These are phyloP conservation scores for Drosophila kurseongensis DNA, from an alignment of 1,140 invertebrate genomes.

Conservation along the genomic window DNA sequence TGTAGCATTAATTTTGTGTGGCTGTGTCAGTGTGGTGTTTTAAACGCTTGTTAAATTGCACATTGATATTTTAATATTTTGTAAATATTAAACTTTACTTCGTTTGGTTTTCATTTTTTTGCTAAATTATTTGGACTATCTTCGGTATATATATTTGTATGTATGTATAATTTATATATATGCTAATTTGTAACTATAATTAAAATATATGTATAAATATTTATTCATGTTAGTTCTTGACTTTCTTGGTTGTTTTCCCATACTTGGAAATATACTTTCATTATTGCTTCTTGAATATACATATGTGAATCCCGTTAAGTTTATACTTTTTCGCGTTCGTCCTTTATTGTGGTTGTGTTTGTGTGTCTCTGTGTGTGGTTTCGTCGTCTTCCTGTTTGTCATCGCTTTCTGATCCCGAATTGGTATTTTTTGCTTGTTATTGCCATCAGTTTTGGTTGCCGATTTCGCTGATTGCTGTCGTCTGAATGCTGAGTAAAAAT, in stretches of 20 bases:
- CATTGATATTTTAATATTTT: slow-evolving; percentile 82
- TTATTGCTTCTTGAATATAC: slow-evolving; percentile 78
- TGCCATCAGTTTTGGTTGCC: slow-evolving; percentile 54
- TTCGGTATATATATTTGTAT: slow-evolving; percentile 62
- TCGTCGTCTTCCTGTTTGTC: slow-evolving; percentile 17
- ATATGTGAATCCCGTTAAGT: slow-evolving; percentile 59
- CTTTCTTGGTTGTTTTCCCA: slow-evolving; percentile 43
- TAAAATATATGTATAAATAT: slow-evolving; percentile 76
- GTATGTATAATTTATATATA: slow-evolving; percentile 66
- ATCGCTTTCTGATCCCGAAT: slow-evolving; percentile 32
- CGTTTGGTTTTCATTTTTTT: slow-evolving; percentile 45
- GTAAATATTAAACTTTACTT: slow-evolving; percentile 76
- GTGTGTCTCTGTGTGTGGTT: slow-evolving; percentile 17
- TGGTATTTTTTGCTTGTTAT: slow-evolving; percentile 49
- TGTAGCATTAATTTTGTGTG: slow-evolving; percentile 44
- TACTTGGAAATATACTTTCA: slow-evolving; percentile 71
- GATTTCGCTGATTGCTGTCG: slow-evolving; percentile 59
- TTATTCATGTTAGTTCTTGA: slow-evolving; percentile 61
- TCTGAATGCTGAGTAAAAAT: slow-evolving; percentile 58
- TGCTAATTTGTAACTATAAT: slow-evolving; percentile 73
- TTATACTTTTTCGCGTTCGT: slow-evolving; percentile 41
- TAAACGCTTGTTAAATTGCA: slow-evolving; percentile 79
- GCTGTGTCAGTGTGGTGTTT: slow-evolving; percentile 53
- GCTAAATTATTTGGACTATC: slow-evolving; percentile 74
- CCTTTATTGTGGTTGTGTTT: slow-evolving; percentile 29